Evolutionary conservation across 2,113 vertebrate genomes (phyloP).

Genomic region (Epinephelus moara): DNA sequence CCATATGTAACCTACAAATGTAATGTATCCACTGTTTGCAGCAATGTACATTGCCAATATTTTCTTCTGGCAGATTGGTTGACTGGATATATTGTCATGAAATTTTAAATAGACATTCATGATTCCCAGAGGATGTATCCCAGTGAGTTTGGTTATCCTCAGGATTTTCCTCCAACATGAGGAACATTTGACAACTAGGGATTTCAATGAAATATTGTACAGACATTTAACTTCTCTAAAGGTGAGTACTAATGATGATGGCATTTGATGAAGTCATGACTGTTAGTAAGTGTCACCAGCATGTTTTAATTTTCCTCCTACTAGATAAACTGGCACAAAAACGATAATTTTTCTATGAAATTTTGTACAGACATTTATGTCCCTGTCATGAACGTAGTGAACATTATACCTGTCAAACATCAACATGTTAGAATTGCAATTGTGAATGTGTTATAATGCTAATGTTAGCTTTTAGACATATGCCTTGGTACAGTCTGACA

Average conservation of each 20-base stretch:
- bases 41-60: too few species aligned
- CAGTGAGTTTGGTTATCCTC: background rate
- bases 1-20: too few species aligned
- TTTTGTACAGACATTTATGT: background rate
- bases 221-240: background rate
- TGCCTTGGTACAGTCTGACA: background rate
- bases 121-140: background rate
- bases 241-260: background rate
- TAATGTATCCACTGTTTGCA: too few species aligned
- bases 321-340: background rate
- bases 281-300: background rate
- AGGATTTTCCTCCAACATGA: background rate
- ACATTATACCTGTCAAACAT: background rate
- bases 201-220: background rate
- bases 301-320: background rate
- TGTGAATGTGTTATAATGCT: too few species aligned
- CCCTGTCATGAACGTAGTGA: background rate
- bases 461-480: background rate
- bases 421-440: background rate
- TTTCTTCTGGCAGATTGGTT: too few species aligned
- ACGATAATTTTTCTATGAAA: background rate
- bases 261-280: too few species aligned
- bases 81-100: background rate
- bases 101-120: background rate
- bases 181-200: background rate